Evolutionary conservation across 2,113 vertebrate species (phyloP).

Genomic region (Charina bottae): DNA sequence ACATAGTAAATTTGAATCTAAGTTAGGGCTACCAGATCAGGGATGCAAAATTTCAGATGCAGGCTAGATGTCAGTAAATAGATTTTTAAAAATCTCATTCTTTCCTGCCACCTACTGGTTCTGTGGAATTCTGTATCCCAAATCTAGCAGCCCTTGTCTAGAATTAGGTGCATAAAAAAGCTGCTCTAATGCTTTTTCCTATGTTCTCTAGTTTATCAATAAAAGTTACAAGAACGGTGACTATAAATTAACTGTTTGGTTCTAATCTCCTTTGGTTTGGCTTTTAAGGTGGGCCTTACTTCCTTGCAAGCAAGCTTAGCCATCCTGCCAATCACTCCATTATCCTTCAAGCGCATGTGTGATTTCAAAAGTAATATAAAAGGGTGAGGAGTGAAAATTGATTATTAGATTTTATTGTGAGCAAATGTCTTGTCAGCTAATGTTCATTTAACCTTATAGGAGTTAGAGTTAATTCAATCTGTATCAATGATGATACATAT

Average conservation of each 20-base stretch:
- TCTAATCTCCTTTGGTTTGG: background rate
- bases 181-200: background rate
- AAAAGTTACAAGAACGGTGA: background rate
- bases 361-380: background rate
- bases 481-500: background rate
- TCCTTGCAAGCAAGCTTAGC: background rate
- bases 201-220: background rate
- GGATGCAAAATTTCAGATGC: background rate
- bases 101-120: background rate
- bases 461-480: constrained; percentile 15
- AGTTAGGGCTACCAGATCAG: background rate
- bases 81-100: background rate
- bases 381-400: background rate
- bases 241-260: background rate
- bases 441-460: constrained; percentile 3
- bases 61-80: background rate
- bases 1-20: background rate
- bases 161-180: background rate
- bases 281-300: background rate
- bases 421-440: background rate
- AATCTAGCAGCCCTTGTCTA: background rate
- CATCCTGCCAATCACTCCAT: background rate
- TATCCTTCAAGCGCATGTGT: background rate
- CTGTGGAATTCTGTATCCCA: background rate
- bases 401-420: constrained; percentile 15